Percentiles rank a stretch among this genome's conserved stretches.
Evolutionary conservation across 2,797 vertebrate genomes (phyloP).

Genomic region (Anabas testudineus): DNA sequence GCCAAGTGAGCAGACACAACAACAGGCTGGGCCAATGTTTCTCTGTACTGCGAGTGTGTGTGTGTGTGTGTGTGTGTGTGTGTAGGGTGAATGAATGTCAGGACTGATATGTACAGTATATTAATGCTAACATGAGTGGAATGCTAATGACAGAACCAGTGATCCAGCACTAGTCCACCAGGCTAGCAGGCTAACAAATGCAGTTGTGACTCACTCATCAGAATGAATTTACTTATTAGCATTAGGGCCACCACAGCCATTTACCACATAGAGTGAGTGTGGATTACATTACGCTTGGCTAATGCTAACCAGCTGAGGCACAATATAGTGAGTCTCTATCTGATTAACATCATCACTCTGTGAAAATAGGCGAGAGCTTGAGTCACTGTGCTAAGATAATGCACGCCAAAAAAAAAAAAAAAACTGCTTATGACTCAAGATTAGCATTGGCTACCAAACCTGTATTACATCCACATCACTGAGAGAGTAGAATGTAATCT

Average conservation of each 20-base stretch:
- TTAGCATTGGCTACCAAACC: conserved; percentile 2
- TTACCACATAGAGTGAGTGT: conserved; percentile 23
- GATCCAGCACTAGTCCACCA: conserved; percentile 54
- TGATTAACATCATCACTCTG: conserved; percentile 41
- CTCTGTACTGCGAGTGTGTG: conserved; percentile 21
- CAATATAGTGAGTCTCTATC: conserved; percentile 34
- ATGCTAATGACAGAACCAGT: conserved; percentile 60
- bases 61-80: conserved; percentile 39
- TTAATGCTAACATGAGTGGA: conserved; percentile 40
- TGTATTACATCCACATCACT: not conserved
- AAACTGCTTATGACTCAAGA: not conserved
- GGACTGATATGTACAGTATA: conserved; percentile 51
- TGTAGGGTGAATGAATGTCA: conserved; percentile 43
- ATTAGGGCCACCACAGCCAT: conserved; percentile 42
- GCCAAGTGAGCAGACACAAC: conserved; percentile 64
- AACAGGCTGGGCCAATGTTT: conserved; percentile 36
- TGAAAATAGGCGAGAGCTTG: conserved; percentile 18
- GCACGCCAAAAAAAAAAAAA: conserved; percentile 1
- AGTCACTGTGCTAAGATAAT: conserved; percentile 4
- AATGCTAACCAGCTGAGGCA: conserved; percentile 34
- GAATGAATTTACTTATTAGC: conserved; percentile 54
- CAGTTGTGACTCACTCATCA: conserved; percentile 62
- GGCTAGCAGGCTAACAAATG: conserved; percentile 56
- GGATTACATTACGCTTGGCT: conserved; percentile 33
- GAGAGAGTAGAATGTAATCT: not conserved